Percentiles rank a stretch among this genome's conserved stretches.
These are phyloP conservation scores for Nebria salina DNA, from an alignment of 2,888 invertebrate genomes.

Conservation along the genomic window DNA sequence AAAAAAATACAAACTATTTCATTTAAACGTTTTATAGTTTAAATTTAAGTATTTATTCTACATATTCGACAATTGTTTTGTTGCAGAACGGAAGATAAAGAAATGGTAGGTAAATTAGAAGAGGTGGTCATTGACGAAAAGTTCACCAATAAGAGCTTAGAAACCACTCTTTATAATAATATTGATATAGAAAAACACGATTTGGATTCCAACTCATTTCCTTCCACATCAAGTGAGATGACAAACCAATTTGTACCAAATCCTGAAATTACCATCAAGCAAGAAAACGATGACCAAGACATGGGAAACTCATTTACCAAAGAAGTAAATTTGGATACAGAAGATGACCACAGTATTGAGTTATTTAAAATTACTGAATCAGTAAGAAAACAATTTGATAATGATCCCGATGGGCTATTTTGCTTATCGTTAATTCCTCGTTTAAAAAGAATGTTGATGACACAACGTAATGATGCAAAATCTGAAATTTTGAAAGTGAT, in stretches of 20 bases:
- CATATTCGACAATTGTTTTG: background rate
- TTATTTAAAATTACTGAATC: background rate
- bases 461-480: background rate
- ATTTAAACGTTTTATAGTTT: too few species aligned
- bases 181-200: background rate
- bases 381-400: background rate
- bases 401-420: background rate
- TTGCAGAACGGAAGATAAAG: background rate
- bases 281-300: background rate
- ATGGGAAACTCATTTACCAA: background rate
- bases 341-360: background rate
- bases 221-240: background rate
- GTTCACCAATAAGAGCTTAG: background rate
- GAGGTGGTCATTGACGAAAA: background rate
- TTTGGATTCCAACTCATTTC: background rate
- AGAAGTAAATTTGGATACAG: background rate
- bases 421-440: background rate
- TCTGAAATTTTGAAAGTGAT: background rate
- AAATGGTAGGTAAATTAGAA: background rate
- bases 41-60: too few species aligned
- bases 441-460: background rate
- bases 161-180: background rate
- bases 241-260: background rate
- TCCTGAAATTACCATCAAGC: background rate
- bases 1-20: too few species aligned